Evolutionary conservation across 2,888 invertebrate species (phyloP).

Genomic region (Xylota segnis): DNA sequence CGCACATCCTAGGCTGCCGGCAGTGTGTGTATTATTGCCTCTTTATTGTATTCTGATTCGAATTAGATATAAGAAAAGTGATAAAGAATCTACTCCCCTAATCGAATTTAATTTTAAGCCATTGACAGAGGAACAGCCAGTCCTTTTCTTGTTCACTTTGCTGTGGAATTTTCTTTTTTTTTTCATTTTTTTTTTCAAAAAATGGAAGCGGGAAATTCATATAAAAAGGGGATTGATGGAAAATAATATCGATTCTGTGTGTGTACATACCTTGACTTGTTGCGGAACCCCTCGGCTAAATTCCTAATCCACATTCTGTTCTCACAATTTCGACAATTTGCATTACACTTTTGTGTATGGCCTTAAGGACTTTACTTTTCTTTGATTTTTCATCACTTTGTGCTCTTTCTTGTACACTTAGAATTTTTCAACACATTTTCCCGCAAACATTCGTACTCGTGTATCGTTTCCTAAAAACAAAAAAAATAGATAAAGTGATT

Average conservation of each 20-base stretch:
- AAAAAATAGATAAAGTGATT: conserved; percentile 27
- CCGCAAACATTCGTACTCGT: conserved; percentile 35
- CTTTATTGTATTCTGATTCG: conserved; percentile 73
- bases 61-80: conserved; percentile 72
- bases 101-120: conserved; percentile 72
- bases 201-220: conserved; percentile 17
- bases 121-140: conserved; percentile 56
- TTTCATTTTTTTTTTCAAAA: conserved; percentile 5
- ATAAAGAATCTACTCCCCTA: conserved; percentile 69
- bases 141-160: conserved; percentile 56
- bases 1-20: conserved; percentile 45
- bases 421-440: conserved; percentile 61
- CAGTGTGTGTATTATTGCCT: conserved; percentile 65
- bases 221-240: neutral
- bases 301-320: conserved; percentile 76
- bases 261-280: conserved; percentile 75
- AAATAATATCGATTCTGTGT: conserved; percentile 53
- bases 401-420: conserved; percentile 51
- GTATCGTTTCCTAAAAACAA: conserved; percentile 34
- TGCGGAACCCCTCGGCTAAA: conserved; percentile 77
- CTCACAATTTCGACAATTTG: conserved; percentile 74
- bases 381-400: conserved; percentile 73
- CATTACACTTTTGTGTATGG: conserved; percentile 75
- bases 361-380: conserved; percentile 70
- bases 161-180: conserved; percentile 38